Conservation (phyloP, 2,797 vertebrate genomes). For the Squalus acanthias region DNA sequence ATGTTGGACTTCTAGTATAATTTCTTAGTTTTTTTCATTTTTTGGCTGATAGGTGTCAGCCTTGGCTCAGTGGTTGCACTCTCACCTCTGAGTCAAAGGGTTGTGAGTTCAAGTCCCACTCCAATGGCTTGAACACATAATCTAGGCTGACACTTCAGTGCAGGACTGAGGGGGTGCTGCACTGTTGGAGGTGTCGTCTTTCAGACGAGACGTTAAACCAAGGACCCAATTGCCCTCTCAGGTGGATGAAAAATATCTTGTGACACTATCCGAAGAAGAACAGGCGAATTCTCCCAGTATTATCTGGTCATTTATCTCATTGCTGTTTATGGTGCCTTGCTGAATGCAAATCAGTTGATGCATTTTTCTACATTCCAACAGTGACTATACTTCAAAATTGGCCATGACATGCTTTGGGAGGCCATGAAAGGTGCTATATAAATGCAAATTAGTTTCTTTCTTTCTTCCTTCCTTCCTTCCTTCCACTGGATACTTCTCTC, state of each 20-base stretch:
- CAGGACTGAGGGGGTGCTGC: not conserved
- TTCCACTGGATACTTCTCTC: too few species aligned
- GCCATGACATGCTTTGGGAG: not conserved
- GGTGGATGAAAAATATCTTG: not conserved
- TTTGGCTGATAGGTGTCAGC: not conserved
- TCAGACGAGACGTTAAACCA: not conserved
- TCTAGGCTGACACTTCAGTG: too few species aligned
- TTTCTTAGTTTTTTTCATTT: not conserved
- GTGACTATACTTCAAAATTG: not conserved
- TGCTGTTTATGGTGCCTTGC: too few species aligned
- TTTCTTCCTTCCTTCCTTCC: not conserved
- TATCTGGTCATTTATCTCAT: too few species aligned
- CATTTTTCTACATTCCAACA: too few species aligned
- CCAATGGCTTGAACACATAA: not conserved
- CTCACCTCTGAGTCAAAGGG: not conserved
- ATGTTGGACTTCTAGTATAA: not conserved
- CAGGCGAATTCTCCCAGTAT: too few species aligned
- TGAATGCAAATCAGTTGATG: too few species aligned
- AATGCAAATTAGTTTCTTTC: not conserved
- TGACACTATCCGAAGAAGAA: not conserved
- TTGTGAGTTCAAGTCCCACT: not conserved
- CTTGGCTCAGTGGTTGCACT: not conserved
- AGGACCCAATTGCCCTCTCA: too few species aligned
- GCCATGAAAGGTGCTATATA: not conserved
- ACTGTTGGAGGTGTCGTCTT: not conserved